Evolutionary conservation across 1,140 invertebrate species (phyloP).

Genomic region (Bombyx mori): ASM3026992v2 NC_085108.1:2633001-2633500

Average conservation of each 20-base stretch:
- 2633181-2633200: neutral
- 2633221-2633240: constrained; percentile 2
- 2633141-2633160: neutral
- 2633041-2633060: too few relatives aligned
- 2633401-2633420: too few relatives aligned
- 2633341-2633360: constrained; percentile 6
- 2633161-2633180: neutral
- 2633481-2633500: neutral
- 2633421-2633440: constrained; percentile 16
- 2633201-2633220: too few relatives aligned
- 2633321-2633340: constrained; percentile 19
- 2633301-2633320: constrained; percentile 25
- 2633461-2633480: neutral
- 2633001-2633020: too few relatives aligned
- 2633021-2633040: too few relatives aligned
- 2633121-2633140: neutral
- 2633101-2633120: neutral
- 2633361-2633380: constrained; percentile 12
- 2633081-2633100: neutral
- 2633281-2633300: constrained; percentile 25
- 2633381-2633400: neutral
- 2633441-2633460: constrained; percentile 6
- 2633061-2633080: too few relatives aligned
- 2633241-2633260: constrained; percentile 12
- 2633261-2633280: constrained; percentile 25